Conservation (phyloP, 2,113 vertebrate species). For the Lethenteron reissneri region DNA sequence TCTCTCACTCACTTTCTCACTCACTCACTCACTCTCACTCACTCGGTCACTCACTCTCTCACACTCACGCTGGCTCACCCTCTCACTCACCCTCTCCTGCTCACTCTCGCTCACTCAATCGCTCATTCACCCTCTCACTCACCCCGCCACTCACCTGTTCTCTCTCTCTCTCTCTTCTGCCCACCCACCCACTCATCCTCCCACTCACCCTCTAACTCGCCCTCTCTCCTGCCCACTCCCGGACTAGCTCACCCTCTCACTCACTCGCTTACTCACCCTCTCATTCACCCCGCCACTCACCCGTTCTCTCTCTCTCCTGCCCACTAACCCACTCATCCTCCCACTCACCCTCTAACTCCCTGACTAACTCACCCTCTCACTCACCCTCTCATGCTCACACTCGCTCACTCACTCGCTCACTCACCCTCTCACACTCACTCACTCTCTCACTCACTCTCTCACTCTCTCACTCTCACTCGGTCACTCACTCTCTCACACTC, state of each 20-base stretch:
- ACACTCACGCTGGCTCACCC: background rate
- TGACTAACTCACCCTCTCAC: background rate
- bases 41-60: slow-evolving; percentile 3
- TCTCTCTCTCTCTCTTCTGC: background rate
- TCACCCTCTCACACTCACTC: background rate
- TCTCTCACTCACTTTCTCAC: background rate
- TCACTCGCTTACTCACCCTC: background rate
- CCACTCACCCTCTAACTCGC: background rate
- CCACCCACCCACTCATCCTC: background rate
- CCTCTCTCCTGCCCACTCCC: background rate
- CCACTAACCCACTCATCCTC: background rate
- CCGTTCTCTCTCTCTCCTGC: background rate
- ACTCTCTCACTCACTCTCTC: no score
- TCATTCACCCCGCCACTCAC: background rate
- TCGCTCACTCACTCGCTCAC: background rate
- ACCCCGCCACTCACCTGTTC: background rate
- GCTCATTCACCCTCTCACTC: background rate
- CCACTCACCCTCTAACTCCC: background rate
- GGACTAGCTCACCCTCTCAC: background rate
- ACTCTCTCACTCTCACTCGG: background rate
- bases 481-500: background rate
- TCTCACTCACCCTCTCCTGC: background rate
- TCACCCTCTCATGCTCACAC: background rate
- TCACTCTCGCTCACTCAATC: background rate
- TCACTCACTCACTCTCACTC: background rate